phyloP scores from a whole-genome alignment of 2,888 invertebrate genomes.

The Phalangium opilio region DNA sequence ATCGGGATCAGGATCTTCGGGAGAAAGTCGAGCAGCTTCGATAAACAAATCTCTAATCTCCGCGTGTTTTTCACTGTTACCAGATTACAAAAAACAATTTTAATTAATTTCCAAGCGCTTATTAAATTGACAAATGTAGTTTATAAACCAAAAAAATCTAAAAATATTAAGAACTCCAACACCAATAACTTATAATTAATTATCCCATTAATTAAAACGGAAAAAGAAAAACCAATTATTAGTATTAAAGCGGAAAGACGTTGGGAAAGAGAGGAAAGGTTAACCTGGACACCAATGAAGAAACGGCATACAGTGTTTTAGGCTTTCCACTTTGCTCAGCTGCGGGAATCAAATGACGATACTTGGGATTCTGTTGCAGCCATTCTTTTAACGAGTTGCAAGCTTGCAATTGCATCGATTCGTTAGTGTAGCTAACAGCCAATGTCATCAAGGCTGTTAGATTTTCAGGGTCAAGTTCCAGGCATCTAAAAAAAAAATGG shows the following conservation, averaged over 20 bases:
- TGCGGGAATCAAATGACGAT: slow-evolving; percentile 48
- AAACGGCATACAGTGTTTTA: slow-evolving; percentile 19
- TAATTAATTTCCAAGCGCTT: too few species aligned
- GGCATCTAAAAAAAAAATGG: slow-evolving; percentile 40
- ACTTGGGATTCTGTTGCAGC: slow-evolving; percentile 60
- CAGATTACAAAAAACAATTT: too few species aligned
- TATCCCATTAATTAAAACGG: too few species aligned
- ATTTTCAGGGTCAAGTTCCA: slow-evolving; percentile 62
- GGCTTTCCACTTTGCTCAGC: slow-evolving; percentile 11
- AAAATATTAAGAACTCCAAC: too few species aligned
- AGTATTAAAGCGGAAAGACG: too few species aligned
- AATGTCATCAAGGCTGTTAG: slow-evolving; percentile 70
- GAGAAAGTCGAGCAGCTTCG: slow-evolving; percentile 56
- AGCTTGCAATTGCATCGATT: slow-evolving; percentile 79
- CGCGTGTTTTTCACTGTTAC: slow-evolving; percentile 9
- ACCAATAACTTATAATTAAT: too few species aligned
- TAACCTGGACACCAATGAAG: slow-evolving; percentile 29
- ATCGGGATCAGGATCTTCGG: slow-evolving; percentile 55
- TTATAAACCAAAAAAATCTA: too few species aligned
- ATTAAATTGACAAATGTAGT: too few species aligned
- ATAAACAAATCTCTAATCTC: slow-evolving; percentile 54
- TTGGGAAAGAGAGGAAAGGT: slow-evolving; percentile 1
- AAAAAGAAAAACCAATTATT: too few species aligned
- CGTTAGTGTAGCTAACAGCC: slow-evolving; percentile 90
- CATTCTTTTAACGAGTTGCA: slow-evolving; percentile 52